Evolutionary conservation across 1,140 invertebrate genomes (phyloP).

Genomic region (Popillia japonica): DNA sequence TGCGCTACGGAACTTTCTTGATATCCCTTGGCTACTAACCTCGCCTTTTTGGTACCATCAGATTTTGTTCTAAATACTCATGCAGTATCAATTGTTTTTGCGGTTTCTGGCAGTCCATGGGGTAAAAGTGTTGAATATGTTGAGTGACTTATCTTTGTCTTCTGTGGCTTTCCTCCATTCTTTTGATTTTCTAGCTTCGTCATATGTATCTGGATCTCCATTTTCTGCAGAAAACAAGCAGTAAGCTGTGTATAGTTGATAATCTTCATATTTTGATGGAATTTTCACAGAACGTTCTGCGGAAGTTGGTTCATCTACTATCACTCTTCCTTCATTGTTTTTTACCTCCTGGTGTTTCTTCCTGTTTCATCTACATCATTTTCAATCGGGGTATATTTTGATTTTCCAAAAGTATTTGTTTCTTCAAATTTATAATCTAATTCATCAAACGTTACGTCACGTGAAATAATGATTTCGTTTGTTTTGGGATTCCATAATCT

Average conservation of each 20-base stretch:
- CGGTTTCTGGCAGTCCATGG: conserved; percentile 19
- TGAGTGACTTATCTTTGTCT: background rate
- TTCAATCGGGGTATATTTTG: background rate
- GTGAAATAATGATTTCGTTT: background rate
- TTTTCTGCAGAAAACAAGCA: conserved; percentile 22
- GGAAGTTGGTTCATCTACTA: background rate
- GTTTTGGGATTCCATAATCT: no score
- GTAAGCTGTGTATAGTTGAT: conserved; percentile 18
- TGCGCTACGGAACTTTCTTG: background rate
- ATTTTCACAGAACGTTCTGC: background rate
- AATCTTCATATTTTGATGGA: conserved; percentile 12
- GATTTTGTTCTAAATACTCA: conserved; percentile 52
- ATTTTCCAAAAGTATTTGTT: background rate
- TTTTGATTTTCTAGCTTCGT: conserved; percentile 24
- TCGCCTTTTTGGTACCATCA: conserved; percentile 50
- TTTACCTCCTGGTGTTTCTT: background rate
- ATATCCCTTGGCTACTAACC: conserved; percentile 49
- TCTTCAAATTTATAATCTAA: background rate
- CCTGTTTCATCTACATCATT: background rate
- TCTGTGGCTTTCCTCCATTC: conserved; percentile 17
- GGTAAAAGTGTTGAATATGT: conserved; percentile 38
- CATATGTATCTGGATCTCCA: conserved; percentile 23
- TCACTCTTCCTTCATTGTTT: background rate
- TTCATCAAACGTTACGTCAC: no score
- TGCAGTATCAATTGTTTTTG: conserved; percentile 41